phyloP scores from a whole-genome alignment of 2,113 vertebrate genomes.

The Megaptera novaeangliae region DNA sequence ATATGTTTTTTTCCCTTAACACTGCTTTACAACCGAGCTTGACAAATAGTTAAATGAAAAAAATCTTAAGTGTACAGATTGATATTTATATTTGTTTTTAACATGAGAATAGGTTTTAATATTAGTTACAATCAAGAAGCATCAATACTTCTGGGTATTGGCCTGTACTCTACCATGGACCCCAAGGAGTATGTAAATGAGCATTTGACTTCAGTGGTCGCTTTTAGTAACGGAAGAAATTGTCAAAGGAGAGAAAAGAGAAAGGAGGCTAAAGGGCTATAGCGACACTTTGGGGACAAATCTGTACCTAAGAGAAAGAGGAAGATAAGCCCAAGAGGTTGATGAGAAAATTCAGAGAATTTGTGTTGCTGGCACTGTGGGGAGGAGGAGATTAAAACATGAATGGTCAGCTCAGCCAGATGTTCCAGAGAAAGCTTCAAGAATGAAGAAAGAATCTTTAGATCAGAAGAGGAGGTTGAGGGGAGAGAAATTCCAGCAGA shows the following conservation, averaged over 20 bases:
- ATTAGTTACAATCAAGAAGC: neutral
- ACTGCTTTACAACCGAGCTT: neutral
- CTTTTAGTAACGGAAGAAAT: neutral
- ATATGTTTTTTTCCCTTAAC: neutral
- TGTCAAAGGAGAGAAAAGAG: neutral
- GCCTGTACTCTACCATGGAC: neutral
- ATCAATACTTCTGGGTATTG: neutral
- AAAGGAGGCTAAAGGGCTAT: neutral
- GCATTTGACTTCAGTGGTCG: neutral
- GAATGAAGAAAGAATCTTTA: neutral
- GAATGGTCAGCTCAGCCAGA: too few species aligned
- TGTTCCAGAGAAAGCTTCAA: neutral
- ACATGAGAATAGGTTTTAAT: neutral
- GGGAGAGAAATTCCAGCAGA: neutral
- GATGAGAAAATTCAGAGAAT: neutral
- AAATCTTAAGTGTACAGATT: neutral
- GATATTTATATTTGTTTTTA: neutral
- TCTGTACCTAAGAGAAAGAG: neutral
- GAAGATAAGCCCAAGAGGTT: neutral
- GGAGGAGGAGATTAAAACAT: neutral
- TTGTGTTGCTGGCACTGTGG: accelerated
- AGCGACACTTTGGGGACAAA: neutral
- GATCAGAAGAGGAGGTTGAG: neutral
- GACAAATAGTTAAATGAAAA: neutral
- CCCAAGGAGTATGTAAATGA: neutral